Conservation (phyloP, 2,797 vertebrate genomes). For the Percopsis omiscomaycus region DNA sequence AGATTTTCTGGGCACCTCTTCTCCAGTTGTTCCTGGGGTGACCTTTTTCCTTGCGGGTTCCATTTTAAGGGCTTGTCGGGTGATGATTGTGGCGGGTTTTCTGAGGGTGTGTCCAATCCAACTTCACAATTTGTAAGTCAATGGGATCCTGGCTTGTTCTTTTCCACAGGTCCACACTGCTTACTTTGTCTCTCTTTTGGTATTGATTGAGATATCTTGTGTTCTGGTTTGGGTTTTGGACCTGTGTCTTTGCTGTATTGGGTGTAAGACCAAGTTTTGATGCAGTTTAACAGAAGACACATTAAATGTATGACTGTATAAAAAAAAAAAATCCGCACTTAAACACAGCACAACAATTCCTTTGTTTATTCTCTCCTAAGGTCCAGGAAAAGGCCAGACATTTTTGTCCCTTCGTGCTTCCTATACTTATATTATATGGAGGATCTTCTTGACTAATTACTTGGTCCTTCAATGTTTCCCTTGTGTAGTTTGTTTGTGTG, state of each 20-base stretch:
- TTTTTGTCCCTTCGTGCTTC: slow-evolving; percentile 56
- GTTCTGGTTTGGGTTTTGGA: not conserved
- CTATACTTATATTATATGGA: slow-evolving; percentile 61
- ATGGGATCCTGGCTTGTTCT: not conserved
- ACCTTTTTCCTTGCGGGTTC: not conserved
- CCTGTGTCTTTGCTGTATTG: slow-evolving; percentile 6
- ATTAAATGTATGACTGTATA: no score
- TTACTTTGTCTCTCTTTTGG: not conserved
- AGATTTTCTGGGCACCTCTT: not conserved
- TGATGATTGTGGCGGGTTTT: not conserved
- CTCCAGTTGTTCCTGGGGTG: not conserved
- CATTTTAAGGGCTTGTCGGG: not conserved
- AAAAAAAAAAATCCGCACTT: no score
- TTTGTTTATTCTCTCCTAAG: slow-evolving; percentile 22
- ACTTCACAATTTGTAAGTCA: not conserved
- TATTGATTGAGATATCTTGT: no score
- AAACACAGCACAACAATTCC: slow-evolving; percentile 40
- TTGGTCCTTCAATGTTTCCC: not conserved
- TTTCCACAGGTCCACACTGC: not conserved
- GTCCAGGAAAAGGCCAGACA: slow-evolving; percentile 54
- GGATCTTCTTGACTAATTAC: slow-evolving; percentile 38
- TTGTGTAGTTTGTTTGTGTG: no score
- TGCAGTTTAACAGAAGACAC: slow-evolving; percentile 18
- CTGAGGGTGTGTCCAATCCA: not conserved
- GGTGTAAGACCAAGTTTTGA: not conserved